Conservation (phyloP, 2,797 vertebrate genomes). For the Scyliorhinus canicula region DNA sequence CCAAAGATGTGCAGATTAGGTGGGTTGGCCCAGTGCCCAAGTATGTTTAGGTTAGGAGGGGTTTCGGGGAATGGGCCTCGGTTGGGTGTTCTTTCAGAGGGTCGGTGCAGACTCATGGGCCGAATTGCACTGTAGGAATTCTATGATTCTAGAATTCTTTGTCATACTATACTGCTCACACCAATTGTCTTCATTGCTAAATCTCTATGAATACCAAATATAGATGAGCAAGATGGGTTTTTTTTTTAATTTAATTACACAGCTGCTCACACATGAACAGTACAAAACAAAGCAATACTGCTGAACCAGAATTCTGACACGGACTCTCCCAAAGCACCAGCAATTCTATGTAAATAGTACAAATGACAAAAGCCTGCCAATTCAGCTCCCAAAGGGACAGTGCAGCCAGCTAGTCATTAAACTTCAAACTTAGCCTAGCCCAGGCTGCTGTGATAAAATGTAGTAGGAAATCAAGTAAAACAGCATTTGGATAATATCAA, state of each 20-base stretch:
- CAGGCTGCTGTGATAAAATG: background rate
- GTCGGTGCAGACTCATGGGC: too few relatives aligned
- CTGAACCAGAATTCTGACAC: conserved; percentile 3
- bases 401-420: background rate
- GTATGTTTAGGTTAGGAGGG: too few relatives aligned
- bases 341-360: background rate
- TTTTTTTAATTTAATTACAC: background rate
- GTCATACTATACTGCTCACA: background rate
- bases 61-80: too few relatives aligned
- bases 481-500: background rate
- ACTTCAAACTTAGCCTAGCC: background rate
- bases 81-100: too few relatives aligned
- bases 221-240: background rate
- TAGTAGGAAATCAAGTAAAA: too few relatives aligned
- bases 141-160: too few relatives aligned
- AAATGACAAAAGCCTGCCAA: background rate
- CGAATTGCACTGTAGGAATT: too few relatives aligned
- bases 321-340: background rate
- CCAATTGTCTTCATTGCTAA: background rate
- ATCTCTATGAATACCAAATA: background rate
- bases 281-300: background rate
- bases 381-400: background rate
- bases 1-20: too few relatives aligned
- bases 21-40: too few relatives aligned
- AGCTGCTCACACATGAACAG: background rate